phyloP scores from a whole-genome alignment of 1,140 invertebrate genomes.

The Lasioglossum albipes region DNA sequence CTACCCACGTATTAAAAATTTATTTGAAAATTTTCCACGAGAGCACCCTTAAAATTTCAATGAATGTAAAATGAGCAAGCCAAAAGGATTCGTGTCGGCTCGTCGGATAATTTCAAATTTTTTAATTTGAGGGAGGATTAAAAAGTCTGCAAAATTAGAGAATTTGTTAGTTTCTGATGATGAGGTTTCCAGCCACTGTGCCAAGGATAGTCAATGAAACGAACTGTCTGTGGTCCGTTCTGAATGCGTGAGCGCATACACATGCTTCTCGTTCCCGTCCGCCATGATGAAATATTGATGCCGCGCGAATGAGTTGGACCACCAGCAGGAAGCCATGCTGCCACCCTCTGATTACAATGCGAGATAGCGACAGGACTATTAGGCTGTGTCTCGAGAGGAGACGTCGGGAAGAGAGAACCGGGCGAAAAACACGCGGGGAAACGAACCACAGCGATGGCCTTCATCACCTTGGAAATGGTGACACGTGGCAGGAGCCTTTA shows the following conservation, averaged over 20 bases:
- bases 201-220: not conserved
- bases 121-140: too few relatives aligned
- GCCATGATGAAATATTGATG: slow-evolving; percentile 58
- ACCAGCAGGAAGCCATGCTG: slow-evolving; percentile 48
- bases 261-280: not conserved
- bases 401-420: slow-evolving; percentile 1
- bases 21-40: too few relatives aligned
- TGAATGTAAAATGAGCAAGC: too few relatives aligned
- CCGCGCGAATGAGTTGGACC: slow-evolving; percentile 30
- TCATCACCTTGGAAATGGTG: slow-evolving; percentile 33
- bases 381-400: slow-evolving; percentile 43
- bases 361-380: slow-evolving; percentile 56
- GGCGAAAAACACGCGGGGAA: slow-evolving; percentile 29
- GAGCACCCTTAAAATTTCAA: too few relatives aligned
- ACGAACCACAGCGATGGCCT: slow-evolving; percentile 15
- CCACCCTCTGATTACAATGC: slow-evolving; percentile 55
- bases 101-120: too few relatives aligned
- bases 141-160: not conserved
- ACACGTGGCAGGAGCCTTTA: slow-evolving; percentile 24
- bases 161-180: too few relatives aligned
- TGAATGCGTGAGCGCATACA: not conserved
- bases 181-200: not conserved
- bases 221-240: slow-evolving; percentile 14
- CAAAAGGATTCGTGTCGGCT: too few relatives aligned
- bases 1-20: too few relatives aligned